Percentiles rank a stretch among this genome's conserved stretches.
Evolutionary conservation across 2,797 vertebrate genomes (phyloP).

Genomic region (Macrochelys suwanniensis): DNA sequence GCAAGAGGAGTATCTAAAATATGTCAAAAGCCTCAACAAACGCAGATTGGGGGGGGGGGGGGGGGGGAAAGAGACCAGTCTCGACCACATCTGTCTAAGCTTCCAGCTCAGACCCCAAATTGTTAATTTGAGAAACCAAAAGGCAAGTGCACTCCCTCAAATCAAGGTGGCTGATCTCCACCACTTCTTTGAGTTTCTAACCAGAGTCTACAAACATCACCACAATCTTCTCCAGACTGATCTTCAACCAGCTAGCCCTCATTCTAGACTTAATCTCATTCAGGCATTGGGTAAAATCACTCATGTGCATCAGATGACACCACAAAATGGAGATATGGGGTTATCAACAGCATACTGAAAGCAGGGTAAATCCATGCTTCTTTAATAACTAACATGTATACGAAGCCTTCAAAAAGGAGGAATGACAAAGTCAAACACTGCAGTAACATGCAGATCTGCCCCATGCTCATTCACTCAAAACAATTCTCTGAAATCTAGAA

Average conservation of each 20-base stretch:
- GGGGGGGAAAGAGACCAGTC: not conserved
- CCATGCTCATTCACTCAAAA: not conserved
- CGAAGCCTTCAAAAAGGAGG: not conserved
- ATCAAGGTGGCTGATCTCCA: not conserved
- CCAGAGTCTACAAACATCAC: not conserved
- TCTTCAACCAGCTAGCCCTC: not conserved
- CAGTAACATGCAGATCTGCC: not conserved
- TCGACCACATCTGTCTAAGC: not conserved
- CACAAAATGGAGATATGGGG: accelerated
- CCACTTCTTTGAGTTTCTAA: not conserved
- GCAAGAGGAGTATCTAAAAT: not conserved
- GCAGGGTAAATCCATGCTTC: not conserved
- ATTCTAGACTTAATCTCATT: not conserved
- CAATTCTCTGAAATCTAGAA: not conserved
- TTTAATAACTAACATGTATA: not conserved
- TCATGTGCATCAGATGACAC: not conserved
- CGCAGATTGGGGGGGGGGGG: not conserved
- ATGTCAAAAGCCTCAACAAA: not conserved
- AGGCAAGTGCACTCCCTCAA: not conserved
- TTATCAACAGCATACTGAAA: not conserved
- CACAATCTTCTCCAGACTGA: not conserved
- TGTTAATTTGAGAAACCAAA: not conserved
- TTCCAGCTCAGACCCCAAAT: not conserved
- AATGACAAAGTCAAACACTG: not conserved
- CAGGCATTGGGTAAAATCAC: not conserved